Evolutionary conservation across 2,797 vertebrate genomes (phyloP), one percentile per base, ranked within the genome.

Genomic region (Capromys pilorides): DNA sequence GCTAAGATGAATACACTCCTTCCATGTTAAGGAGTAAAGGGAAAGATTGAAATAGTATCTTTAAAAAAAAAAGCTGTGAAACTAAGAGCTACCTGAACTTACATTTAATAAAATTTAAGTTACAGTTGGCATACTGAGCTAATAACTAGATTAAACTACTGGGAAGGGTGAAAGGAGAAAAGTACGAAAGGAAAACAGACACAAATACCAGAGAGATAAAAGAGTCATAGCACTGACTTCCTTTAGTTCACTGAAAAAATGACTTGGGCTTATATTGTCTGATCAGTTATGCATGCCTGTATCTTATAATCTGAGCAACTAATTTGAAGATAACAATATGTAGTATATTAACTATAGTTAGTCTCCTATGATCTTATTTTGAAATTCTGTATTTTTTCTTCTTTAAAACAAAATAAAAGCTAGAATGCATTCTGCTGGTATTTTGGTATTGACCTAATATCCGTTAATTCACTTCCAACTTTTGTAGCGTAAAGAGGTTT

Each of bases 401-500:
- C 54, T 57, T 57, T 57, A 57, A 57, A 57, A 18, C 16, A 18
- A 86, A 18, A 73, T 71, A 22, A 86, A 78, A 91, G 84, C 24
- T 85, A 80, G 24, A 86, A 92, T 62, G 19, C 45, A 28, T 78
- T 78, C 16, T 75, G 28, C 73, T 83, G 45, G 77, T 21, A 36
- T 69, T 71, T 39, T 26, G 82, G 87, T n/a, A 71, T 0, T 49
- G 28, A 88, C 31, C 45, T 41, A 87, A 18, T 13, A 80, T 83
- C 36, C 33, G 62, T 86, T 62, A 86, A 78, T 90, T 91, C 51
- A 81, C 28, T 88, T 96, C 84, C 84, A 22, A 45, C 36, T 75
- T 80, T 41, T 14, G 31, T 5, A 13, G 28, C n/a, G 89, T 75
- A 41, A 93, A 75, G 6, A 90, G 28, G 13, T 67, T 91, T 21